phyloP scores from a whole-genome alignment of 2,888 invertebrate genomes.

The Epirrhoe alternata region DNA sequence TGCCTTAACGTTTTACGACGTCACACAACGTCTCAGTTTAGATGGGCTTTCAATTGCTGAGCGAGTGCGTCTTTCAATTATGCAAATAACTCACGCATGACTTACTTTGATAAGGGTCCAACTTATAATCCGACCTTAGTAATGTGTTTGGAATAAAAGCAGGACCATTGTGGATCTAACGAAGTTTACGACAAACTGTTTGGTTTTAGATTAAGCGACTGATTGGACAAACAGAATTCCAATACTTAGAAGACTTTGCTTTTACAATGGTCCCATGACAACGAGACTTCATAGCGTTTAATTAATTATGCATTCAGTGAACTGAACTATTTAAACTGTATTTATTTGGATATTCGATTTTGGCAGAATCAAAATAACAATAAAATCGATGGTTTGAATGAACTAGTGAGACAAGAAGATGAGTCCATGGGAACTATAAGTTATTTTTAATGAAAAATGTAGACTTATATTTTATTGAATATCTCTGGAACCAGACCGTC shows the following conservation, averaged over 20 bases:
- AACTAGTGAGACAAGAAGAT: too few relatives aligned
- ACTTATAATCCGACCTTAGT: slow-evolving; percentile 32
- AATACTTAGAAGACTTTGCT: background rate
- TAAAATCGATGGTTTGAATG: too few relatives aligned
- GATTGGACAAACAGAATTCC: background rate
- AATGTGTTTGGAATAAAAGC: slow-evolving; percentile 29
- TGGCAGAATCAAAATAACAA: background rate
- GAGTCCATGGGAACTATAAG: too few relatives aligned
- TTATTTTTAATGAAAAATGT: too few relatives aligned
- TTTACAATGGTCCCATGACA: background rate
- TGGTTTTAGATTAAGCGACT: slow-evolving; percentile 5
- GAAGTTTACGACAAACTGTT: slow-evolving; percentile 9
- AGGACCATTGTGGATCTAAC: slow-evolving; percentile 1
- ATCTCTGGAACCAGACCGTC: too few relatives aligned
- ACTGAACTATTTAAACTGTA: background rate
- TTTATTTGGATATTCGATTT: background rate
- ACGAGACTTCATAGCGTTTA: background rate
- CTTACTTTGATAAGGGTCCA: slow-evolving; percentile 33
- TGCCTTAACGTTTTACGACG: background rate
- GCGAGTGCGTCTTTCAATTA: slow-evolving; percentile 35
- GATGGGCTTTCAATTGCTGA: slow-evolving; percentile 22
- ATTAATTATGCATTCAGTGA: background rate
- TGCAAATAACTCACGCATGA: slow-evolving; percentile 35
- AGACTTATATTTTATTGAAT: too few relatives aligned
- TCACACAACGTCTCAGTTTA: background rate